Evolutionary conservation across 2,113 vertebrate genomes (phyloP).

Genomic region (Paratilapia polleni): DNA sequence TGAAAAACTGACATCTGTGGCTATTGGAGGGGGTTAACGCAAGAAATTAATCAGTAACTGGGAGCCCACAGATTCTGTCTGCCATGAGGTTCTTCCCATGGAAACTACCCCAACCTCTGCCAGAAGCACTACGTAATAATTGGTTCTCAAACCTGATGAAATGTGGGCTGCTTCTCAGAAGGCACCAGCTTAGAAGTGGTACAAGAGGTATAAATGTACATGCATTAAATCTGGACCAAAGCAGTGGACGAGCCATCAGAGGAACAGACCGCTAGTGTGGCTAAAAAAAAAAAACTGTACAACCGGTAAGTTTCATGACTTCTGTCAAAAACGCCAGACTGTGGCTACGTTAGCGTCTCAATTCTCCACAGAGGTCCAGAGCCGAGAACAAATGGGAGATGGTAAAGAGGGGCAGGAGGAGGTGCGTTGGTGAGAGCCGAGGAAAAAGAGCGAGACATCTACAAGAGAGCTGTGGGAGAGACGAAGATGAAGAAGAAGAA

Average conservation of each 20-base stretch:
- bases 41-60: background rate
- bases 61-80: background rate
- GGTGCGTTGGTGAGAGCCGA: background rate
- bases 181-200: background rate
- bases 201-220: background rate
- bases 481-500: conserved; percentile 41
- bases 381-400: background rate
- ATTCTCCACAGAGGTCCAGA: background rate
- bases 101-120: background rate
- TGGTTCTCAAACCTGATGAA: background rate
- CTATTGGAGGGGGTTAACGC: background rate
- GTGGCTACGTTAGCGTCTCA: accelerated
- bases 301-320: background rate
- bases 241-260: background rate
- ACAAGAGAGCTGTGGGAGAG: conserved; percentile 37
- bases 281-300: background rate
- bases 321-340: background rate
- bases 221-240: background rate
- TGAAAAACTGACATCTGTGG: accelerated
- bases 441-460: background rate
- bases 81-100: accelerated
- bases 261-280: too few relatives aligned
- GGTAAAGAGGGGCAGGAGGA: background rate
- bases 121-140: background rate
- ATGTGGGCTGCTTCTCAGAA: background rate